A percentile compares a stretch with the other conserved stretches of the same genome.
These are phyloP conservation scores for Pachyuromys duprasi DNA, from an alignment of 2,797 vertebrate genomes.

Conservation along the genomic window DNA sequence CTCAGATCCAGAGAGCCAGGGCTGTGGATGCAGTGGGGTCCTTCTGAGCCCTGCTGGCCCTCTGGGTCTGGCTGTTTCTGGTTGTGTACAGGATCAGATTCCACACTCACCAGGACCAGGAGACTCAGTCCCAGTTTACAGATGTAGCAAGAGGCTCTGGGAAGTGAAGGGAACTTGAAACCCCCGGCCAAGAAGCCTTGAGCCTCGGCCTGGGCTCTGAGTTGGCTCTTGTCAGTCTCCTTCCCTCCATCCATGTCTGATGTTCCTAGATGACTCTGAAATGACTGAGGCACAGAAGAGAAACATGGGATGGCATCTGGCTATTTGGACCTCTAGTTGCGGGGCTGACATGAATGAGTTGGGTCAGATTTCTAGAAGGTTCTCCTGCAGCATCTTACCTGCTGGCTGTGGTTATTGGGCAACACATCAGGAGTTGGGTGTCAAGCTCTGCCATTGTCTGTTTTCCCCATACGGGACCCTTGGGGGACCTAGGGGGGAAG, in stretches of 20 bases:
- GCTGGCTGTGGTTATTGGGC: background rate
- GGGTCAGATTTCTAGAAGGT: background rate
- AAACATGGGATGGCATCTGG: no score
- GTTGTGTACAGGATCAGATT: fast-evolving
- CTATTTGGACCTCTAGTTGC: fast-evolving
- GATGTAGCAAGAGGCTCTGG: background rate
- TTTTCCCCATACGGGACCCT: background rate
- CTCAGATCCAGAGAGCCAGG: background rate
- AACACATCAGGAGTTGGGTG: background rate
- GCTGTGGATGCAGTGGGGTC: background rate
- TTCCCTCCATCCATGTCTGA: fast-evolving
- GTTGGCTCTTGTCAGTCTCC: no score
- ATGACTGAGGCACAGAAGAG: background rate
- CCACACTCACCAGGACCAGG: background rate
- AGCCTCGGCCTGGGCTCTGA: background rate
- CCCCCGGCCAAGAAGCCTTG: background rate
- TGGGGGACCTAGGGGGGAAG: background rate
- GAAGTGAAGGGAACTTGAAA: background rate
- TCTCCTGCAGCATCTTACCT: fast-evolving
- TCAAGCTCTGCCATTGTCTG: fast-evolving
- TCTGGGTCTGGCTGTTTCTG: background rate
- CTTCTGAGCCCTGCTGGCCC: background rate
- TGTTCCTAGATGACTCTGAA: no score
- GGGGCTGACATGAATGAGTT: fast-evolving
- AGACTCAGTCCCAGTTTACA: background rate